Evolutionary conservation across 1,140 invertebrate genomes (phyloP).

Genomic region (Cyphomyrmex costatus): DNA sequence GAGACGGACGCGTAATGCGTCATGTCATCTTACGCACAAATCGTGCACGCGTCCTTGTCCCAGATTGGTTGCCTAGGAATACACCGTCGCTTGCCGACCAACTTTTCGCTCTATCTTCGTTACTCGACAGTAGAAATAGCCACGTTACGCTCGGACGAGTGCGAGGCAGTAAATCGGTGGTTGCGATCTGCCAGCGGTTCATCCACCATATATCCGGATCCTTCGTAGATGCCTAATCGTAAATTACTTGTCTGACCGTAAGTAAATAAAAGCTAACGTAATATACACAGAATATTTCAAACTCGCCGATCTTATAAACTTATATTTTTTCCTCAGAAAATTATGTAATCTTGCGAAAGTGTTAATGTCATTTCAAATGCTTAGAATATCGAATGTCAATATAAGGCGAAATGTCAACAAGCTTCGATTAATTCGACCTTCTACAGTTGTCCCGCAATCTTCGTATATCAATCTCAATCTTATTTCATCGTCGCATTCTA

Average conservation of each 20-base stretch:
- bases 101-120: constrained; percentile 78
- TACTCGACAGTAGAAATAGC: constrained; percentile 77
- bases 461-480: constrained; percentile 27
- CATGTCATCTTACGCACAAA: constrained; percentile 72
- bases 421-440: constrained; percentile 40
- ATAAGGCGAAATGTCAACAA: constrained; percentile 35
- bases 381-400: constrained; percentile 22
- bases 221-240: not conserved
- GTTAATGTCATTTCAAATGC: not conserved
- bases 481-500: constrained; percentile 9
- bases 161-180: constrained; percentile 50
- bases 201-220: not conserved
- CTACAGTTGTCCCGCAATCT: not conserved
- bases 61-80: constrained; percentile 78
- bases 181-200: constrained; percentile 23
- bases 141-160: constrained; percentile 74
- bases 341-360: not conserved
- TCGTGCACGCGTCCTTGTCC: constrained; percentile 81
- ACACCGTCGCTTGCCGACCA: constrained; percentile 77
- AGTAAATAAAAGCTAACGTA: constrained; percentile 22
- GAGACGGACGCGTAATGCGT: constrained; percentile 56
- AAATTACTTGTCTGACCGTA: not conserved
- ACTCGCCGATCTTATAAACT: not conserved
- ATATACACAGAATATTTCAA: not conserved
- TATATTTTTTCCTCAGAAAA: not conserved